Conservation (phyloP, 2,797 vertebrate species). For the Enteromius viviparus region DNA sequence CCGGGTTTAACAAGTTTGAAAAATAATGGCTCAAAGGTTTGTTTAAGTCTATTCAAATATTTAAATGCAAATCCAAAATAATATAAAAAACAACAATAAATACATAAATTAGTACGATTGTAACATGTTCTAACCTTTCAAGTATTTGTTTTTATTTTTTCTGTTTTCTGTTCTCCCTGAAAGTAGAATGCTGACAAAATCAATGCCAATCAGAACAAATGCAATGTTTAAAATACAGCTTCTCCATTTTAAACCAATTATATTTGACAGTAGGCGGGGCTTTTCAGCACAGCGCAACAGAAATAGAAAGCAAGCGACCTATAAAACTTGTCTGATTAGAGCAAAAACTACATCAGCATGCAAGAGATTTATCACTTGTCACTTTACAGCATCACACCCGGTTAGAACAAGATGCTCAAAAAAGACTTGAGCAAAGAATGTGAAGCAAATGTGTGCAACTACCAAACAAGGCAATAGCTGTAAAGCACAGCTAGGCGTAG, state of each 20-base stretch:
- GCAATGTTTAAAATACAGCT: not conserved
- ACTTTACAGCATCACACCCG: constrained; percentile 3
- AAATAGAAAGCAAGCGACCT: constrained; percentile 33
- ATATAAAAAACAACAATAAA: not conserved
- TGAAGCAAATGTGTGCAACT: not conserved
- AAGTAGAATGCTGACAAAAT: not conserved
- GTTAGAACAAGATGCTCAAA: not conserved
- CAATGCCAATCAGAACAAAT: not conserved
- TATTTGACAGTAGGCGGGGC: not conserved
- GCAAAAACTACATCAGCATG: constrained; percentile 7
- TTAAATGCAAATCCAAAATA: not conserved
- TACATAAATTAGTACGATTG: not conserved
- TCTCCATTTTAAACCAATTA: not conserved
- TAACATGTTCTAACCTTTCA: not conserved
- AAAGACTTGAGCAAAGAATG: not conserved
- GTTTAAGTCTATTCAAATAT: constrained; percentile 2
- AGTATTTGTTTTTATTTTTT: not conserved
- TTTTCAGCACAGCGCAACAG: not conserved
- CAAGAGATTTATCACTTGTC: constrained; percentile 22
- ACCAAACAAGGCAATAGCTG: not conserved
- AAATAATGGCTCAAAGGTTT: not conserved
- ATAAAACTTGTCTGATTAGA: constrained; percentile 24
- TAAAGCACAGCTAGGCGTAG: not conserved
- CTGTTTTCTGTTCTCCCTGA: not conserved
- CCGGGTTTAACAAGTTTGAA: not conserved